These are phyloP conservation scores for Drosophila kuntzei DNA, from an alignment of 2,888 invertebrate species.

Conservation along the genomic window DNA sequence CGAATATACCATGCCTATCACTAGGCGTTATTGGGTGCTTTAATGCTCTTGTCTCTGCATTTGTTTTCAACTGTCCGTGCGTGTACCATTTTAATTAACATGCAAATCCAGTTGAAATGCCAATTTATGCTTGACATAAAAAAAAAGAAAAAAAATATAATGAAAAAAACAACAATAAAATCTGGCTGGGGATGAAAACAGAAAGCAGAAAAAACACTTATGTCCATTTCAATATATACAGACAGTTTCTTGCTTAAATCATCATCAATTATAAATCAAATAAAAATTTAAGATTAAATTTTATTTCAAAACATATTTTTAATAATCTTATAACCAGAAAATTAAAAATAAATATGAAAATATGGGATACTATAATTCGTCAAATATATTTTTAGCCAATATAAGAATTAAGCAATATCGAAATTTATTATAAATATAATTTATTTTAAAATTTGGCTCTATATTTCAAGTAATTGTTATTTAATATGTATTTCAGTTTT, in stretches of 20 bases:
- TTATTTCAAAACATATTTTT: neutral
- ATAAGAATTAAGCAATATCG: neutral
- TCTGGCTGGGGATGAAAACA: constrained; percentile 15
- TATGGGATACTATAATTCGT: neutral
- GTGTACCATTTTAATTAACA: constrained; percentile 78
- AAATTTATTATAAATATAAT: neutral
- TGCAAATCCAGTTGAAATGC: constrained; percentile 81
- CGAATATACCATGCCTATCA: constrained; percentile 9
- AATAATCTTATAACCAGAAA: neutral
- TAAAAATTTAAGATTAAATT: neutral
- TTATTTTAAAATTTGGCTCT: neutral
- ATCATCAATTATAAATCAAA: neutral
- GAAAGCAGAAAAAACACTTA: constrained; percentile 25
- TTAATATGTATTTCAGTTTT: neutral
- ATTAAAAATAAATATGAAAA: too few relatives aligned
- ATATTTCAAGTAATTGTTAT: neutral
- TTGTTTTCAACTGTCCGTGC: constrained; percentile 77
- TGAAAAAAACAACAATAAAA: constrained; percentile 31
- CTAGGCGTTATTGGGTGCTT: constrained; percentile 45
- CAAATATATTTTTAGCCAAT: neutral
- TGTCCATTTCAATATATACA: constrained; percentile 40
- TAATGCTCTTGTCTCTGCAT: constrained; percentile 71
- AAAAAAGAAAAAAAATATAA: constrained; percentile 18
- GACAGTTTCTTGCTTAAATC: constrained; percentile 12
- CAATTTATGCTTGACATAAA: constrained; percentile 79